phyloP scores from a whole-genome alignment of 1,140 invertebrate species.

The Pseudomyrmex cubaensis region DNA sequence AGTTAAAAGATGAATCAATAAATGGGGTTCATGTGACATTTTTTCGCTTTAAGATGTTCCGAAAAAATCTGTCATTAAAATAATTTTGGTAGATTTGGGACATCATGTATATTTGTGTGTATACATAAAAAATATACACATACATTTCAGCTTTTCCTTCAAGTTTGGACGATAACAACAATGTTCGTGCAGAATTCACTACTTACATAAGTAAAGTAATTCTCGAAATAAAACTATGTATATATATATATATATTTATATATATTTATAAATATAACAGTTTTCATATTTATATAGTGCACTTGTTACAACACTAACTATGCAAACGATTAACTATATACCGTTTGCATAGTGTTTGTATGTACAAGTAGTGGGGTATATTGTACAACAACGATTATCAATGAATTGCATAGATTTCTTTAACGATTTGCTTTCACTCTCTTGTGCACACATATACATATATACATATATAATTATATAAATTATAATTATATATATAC shows the following conservation, averaged over 20 bases:
- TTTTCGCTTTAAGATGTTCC: no score
- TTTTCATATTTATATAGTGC: constrained; percentile 11
- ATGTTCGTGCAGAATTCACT: constrained; percentile 46
- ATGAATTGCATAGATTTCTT: constrained; percentile 24
- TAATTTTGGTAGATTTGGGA: no score
- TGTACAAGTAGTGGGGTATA: constrained; percentile 42
- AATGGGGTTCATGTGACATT: no score
- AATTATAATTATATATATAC: constrained; percentile 13
- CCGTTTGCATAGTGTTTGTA: constrained; percentile 46
- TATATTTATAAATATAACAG: constrained; percentile 30
- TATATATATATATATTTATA: constrained; percentile 42
- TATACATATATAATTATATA: constrained; percentile 38
- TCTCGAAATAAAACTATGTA: constrained; percentile 29
- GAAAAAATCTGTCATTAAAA: no score
- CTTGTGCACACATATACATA: neutral
- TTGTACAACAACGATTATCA: constrained; percentile 47
- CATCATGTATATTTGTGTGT: no score
- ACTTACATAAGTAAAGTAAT: constrained; percentile 48
- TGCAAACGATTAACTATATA: constrained; percentile 32
- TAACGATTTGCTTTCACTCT: constrained; percentile 13
- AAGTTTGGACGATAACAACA: constrained; percentile 53
- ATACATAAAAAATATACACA: no score
- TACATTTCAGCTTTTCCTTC: neutral
- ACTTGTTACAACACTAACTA: constrained; percentile 41
- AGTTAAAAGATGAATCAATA: no score